Evolutionary conservation across 2,113 vertebrate genomes (phyloP).

Genomic region (Ammodytes dubius): DNA sequence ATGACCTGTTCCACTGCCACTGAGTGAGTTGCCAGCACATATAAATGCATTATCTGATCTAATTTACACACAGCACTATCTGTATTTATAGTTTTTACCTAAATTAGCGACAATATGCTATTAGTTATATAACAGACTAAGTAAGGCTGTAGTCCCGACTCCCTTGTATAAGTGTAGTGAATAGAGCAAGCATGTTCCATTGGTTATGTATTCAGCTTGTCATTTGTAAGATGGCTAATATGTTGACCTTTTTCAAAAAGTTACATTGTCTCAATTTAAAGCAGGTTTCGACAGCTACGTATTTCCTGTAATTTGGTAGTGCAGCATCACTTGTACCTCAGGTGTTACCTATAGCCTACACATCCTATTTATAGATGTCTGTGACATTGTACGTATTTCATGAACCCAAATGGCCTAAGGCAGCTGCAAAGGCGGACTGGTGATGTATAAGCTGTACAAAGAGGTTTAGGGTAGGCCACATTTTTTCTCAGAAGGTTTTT

Average conservation of each 20-base stretch:
- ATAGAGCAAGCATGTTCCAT: neutral
- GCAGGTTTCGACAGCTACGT: neutral
- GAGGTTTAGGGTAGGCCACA: constrained; percentile 18
- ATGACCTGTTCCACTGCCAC: neutral
- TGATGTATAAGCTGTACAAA: constrained; percentile 27
- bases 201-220: neutral
- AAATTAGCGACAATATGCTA: neutral
- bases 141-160: neutral
- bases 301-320: constrained; percentile 1
- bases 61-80: neutral
- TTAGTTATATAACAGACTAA: neutral
- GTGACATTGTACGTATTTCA: constrained; percentile 36
- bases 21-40: neutral
- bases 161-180: neutral
- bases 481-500: constrained; percentile 45
- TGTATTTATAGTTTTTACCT: neutral
- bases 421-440: constrained; percentile 35
- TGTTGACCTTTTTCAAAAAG: neutral
- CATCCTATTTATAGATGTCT: constrained; percentile 31
- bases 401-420: constrained; percentile 45
- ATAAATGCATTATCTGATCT: neutral
- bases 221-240: neutral
- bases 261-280: neutral
- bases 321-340: neutral
- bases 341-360: constrained; percentile 9